Conservation (phyloP, 1,140 invertebrate genomes). For the Elymnias hypermnestra region DNA sequence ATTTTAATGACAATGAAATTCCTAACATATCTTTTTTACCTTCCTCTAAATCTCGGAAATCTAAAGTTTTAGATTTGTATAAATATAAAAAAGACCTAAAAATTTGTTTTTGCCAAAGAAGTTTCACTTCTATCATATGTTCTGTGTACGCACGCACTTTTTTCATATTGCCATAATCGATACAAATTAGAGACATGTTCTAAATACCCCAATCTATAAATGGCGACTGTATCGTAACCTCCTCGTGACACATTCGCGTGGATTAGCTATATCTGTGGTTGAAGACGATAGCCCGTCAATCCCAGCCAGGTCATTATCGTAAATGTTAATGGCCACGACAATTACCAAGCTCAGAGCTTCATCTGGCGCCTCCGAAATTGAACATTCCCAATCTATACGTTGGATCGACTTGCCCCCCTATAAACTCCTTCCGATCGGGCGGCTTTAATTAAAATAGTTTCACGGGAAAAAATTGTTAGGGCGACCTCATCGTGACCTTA, state of each 20-base stretch:
- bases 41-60: no score
- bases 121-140: no score
- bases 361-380: conserved; percentile 48
- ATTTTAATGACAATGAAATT: no score
- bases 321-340: conserved; percentile 70
- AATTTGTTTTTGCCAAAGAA: no score
- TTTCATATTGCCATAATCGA: no score
- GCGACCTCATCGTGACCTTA: conserved; percentile 33
- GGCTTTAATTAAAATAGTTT: conserved; percentile 71
- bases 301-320: conserved; percentile 62
- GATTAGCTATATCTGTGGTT: conserved; percentile 50
- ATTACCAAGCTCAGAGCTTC: conserved; percentile 53
- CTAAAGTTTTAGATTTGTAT: no score
- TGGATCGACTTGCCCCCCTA: conserved; percentile 51
- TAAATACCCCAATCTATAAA: conserved; percentile 18
- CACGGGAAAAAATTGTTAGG: conserved; percentile 55
- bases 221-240: conserved; percentile 16
- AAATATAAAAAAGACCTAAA: no score
- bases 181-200: conserved; percentile 10
- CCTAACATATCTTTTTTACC: no score
- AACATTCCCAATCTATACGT: conserved; percentile 57
- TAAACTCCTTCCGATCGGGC: conserved; percentile 57
- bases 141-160: no score
- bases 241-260: conserved; percentile 24
- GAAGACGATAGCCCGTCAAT: conserved; percentile 59